These are phyloP conservation scores for Eciton burchellii DNA, from an alignment of 1,140 invertebrate genomes.

Conservation along the genomic window DNA sequence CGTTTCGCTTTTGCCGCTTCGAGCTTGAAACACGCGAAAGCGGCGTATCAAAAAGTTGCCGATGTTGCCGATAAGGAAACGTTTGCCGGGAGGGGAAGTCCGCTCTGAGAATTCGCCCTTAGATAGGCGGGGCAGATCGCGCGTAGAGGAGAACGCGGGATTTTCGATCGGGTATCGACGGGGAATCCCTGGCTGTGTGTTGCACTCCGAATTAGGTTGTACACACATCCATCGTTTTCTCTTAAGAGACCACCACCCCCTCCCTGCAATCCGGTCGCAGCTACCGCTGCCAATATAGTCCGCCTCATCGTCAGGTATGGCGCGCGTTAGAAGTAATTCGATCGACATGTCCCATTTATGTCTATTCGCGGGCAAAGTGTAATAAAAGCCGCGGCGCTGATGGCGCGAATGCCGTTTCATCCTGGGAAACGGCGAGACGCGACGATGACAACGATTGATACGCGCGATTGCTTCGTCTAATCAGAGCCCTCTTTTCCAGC, in stretches of 20 bases:
- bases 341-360: slow-evolving; percentile 63
- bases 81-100: not conserved
- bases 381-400: slow-evolving; percentile 56
- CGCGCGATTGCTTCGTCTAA: slow-evolving; percentile 28
- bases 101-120: no score
- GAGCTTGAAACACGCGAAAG: no score
- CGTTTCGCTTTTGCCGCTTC: not conserved
- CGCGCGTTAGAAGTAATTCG: slow-evolving; percentile 59
- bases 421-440: not conserved
- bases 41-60: not conserved
- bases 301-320: slow-evolving; percentile 55
- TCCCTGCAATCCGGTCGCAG: slow-evolving; percentile 24
- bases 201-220: slow-evolving; percentile 54
- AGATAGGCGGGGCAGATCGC: not conserved
- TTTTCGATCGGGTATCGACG: slow-evolving; percentile 32
- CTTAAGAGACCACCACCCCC: no score
- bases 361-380: slow-evolving; percentile 55
- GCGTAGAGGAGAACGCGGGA: not conserved
- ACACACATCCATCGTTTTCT: slow-evolving; percentile 57
- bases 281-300: slow-evolving; percentile 29
- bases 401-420: slow-evolving; percentile 54
- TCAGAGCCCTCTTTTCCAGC: slow-evolving; percentile 1
- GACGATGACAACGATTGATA: slow-evolving; percentile 36
- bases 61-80: not conserved
- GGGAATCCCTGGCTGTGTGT: slow-evolving; percentile 55